Conservation (phyloP, 2,888 invertebrate species). For the Autographa gamma region DNA sequence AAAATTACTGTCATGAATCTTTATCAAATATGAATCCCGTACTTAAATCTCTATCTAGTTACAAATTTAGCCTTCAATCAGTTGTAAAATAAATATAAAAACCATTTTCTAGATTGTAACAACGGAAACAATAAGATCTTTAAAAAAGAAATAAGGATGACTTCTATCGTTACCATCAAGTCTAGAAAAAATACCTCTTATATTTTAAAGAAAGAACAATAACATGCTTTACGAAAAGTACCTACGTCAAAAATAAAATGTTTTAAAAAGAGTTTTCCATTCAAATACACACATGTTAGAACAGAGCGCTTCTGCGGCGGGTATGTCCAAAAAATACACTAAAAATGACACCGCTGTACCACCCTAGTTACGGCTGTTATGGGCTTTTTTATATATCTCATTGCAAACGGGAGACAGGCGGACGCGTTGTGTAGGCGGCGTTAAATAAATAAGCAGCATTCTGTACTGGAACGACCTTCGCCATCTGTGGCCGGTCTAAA, state of each 20-base stretch:
- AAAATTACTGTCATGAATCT: slow-evolving; percentile 23
- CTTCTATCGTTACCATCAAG: slow-evolving; percentile 36
- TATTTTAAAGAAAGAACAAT: slow-evolving; percentile 34
- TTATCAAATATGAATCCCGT: slow-evolving; percentile 17
- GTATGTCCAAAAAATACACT: slow-evolving; percentile 44
- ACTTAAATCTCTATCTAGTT: slow-evolving; percentile 46
- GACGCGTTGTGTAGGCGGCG: slow-evolving; percentile 72
- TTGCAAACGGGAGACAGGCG: slow-evolving; percentile 65
- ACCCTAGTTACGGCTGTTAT: slow-evolving; percentile 34
- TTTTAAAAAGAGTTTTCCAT: slow-evolving; percentile 40
- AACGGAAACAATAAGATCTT: slow-evolving; percentile 49
- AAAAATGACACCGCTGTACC: slow-evolving; percentile 51
- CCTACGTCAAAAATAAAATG: slow-evolving; percentile 25
- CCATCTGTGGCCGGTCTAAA: slow-evolving; percentile 82
- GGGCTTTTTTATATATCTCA: slow-evolving; percentile 60
- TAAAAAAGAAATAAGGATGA: slow-evolving; percentile 31
- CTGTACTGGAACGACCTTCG: slow-evolving; percentile 79
- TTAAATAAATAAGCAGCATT: slow-evolving; percentile 83
- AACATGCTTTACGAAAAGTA: slow-evolving; percentile 9
- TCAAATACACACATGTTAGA: slow-evolving; percentile 48
- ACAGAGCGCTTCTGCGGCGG: slow-evolving; percentile 26
- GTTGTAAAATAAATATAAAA: slow-evolving; percentile 57
- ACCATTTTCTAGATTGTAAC: slow-evolving; percentile 24
- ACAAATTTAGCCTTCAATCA: slow-evolving; percentile 33
- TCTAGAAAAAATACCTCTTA: slow-evolving; percentile 29